phyloP scores from a whole-genome alignment of 2,888 invertebrate genomes.

The Seladonia tumulorum region DNA sequence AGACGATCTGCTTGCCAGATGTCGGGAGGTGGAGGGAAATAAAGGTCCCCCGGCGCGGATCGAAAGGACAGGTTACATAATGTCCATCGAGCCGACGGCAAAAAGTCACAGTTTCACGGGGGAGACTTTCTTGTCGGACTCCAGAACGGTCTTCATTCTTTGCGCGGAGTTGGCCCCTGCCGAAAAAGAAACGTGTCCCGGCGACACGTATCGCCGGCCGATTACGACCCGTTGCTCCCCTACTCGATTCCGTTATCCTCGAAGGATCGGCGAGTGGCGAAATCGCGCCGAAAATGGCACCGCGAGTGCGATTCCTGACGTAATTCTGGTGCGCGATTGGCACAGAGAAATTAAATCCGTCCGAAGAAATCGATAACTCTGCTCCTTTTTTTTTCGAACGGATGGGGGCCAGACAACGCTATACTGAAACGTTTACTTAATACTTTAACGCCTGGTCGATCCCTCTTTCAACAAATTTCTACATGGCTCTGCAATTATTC shows the following conservation, averaged over 20 bases:
- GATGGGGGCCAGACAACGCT: not conserved
- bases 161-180: too few species aligned
- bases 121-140: constrained; percentile 51
- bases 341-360: not conserved
- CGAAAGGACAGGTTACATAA: constrained; percentile 62
- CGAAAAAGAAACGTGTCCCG: constrained; percentile 7
- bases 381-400: not conserved
- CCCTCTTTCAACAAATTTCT: not conserved
- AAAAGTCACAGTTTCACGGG: constrained; percentile 51
- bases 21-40: constrained; percentile 50
- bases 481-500: not conserved
- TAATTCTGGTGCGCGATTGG: constrained; percentile 23
- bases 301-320: constrained; percentile 34
- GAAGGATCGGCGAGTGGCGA: constrained; percentile 47
- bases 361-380: not conserved
- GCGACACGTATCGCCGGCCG: constrained; percentile 1
- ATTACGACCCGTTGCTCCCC: constrained; percentile 7
- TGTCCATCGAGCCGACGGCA: constrained; percentile 38
- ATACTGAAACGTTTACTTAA: too few species aligned
- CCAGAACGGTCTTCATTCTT: not conserved
- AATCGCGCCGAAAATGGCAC: constrained; percentile 46
- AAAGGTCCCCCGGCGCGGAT: constrained; percentile 43
- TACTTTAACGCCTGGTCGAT: not conserved
- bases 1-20: constrained; percentile 51
- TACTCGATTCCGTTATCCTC: constrained; percentile 27